Conservation (phyloP, 1,140 invertebrate species). For the Drosophila jambulina region DNA sequence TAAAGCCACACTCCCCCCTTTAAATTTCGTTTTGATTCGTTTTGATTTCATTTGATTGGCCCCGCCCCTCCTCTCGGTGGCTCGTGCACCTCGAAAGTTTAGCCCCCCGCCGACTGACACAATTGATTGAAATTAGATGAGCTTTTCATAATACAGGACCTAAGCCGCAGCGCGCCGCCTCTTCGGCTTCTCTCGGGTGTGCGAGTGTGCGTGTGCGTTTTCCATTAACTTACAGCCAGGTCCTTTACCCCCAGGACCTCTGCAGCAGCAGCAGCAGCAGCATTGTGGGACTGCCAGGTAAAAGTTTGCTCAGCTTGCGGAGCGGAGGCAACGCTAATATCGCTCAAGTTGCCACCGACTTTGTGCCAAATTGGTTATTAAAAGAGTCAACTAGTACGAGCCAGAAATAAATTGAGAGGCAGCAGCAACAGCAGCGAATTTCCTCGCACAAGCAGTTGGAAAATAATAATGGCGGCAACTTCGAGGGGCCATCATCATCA, state of each 20-base stretch:
- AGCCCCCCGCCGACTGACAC: constrained; percentile 44
- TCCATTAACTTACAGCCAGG: constrained; percentile 57
- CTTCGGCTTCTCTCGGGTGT: not conserved
- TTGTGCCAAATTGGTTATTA: constrained; percentile 76
- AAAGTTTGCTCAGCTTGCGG: constrained; percentile 34
- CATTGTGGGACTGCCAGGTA: constrained; percentile 20
- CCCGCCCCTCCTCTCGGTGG: not conserved
- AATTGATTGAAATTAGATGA: constrained; percentile 81
- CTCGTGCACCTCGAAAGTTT: constrained; percentile 25
- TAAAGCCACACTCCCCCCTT: not conserved
- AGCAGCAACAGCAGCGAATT: constrained; percentile 13
- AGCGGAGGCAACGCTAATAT: constrained; percentile 30
- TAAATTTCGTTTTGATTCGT: constrained; percentile 24
- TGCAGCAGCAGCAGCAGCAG: not conserved
- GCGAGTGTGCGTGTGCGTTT: constrained; percentile 41
- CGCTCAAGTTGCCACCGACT: constrained; percentile 59
- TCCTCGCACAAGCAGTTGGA: constrained; percentile 14
- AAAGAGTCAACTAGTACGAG: constrained; percentile 67
- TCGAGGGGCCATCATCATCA: not conserved
- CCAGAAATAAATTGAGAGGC: constrained; percentile 48
- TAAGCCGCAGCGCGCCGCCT: constrained; percentile 34
- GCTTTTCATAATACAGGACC: constrained; percentile 76
- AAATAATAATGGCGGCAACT: constrained; percentile 36
- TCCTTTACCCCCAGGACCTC: constrained; percentile 13
- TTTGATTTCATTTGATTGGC: constrained; percentile 27